phyloP scores from a whole-genome alignment of 2,113 vertebrate species.

The Cavia aperea region DNA sequence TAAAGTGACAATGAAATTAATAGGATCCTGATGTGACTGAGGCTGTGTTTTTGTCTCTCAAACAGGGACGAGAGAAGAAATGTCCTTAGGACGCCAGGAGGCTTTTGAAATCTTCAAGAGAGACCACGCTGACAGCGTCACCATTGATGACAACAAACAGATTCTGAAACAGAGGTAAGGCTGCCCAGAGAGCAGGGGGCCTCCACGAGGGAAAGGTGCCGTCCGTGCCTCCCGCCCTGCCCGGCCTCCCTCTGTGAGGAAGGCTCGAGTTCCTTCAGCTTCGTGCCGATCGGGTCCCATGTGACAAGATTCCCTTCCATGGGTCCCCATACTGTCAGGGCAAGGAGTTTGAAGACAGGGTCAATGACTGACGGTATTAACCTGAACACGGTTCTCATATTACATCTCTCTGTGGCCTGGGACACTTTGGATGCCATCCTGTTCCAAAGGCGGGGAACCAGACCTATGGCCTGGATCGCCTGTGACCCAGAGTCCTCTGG shows the following conservation, averaged over 20 bases:
- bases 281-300: neutral
- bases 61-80: slow-evolving; percentile 67
- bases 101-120: slow-evolving; percentile 89
- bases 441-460: neutral
- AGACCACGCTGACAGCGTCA: slow-evolving; percentile 82
- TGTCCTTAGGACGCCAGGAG: slow-evolving; percentile 87
- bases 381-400: no score
- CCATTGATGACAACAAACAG: slow-evolving; percentile 86
- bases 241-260: neutral
- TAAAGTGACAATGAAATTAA: slow-evolving; percentile 45
- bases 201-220: rapidly evolving
- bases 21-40: slow-evolving; percentile 48
- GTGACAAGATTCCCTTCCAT: neutral
- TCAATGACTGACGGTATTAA: neutral
- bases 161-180: slow-evolving; percentile 88
- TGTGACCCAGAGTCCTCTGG: neutral
- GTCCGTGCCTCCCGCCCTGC: neutral
- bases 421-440: neutral
- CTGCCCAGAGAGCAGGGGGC: neutral
- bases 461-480: neutral
- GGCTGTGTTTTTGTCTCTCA: slow-evolving; percentile 22
- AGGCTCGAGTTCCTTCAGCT: neutral
- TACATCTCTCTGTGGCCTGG: neutral
- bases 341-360: neutral
- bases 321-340: neutral